phyloP scores from a whole-genome alignment of 2,113 vertebrate species.

The Galeopterus variegatus region DNA sequence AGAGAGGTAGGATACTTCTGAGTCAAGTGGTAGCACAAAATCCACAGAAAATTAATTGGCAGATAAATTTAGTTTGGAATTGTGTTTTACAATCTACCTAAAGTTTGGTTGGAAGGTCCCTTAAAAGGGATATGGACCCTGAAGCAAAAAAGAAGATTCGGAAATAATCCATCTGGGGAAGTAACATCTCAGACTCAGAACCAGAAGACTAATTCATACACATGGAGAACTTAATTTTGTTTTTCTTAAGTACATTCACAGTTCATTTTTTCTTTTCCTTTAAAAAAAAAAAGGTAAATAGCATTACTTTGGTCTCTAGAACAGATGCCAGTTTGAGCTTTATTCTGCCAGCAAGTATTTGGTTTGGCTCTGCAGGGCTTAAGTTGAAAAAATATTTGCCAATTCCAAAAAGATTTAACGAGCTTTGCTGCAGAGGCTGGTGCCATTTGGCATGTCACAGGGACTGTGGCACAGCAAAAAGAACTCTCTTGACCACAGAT shows the following conservation, averaged over 20 bases:
- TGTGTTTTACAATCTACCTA: background rate
- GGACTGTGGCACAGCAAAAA: conserved; percentile 85
- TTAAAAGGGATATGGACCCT: background rate
- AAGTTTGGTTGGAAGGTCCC: conserved; percentile 39
- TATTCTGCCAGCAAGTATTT: conserved; percentile 90
- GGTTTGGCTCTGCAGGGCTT: conserved; percentile 87
- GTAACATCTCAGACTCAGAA: conserved; percentile 59
- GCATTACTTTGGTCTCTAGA: conserved; percentile 88
- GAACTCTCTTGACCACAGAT: conserved; percentile 88
- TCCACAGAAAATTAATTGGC: conserved; percentile 50
- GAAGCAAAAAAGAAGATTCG: conserved; percentile 74
- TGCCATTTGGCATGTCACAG: conserved; percentile 90
- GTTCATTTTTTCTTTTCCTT: conserved; percentile 82
- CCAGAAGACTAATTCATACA: conserved; percentile 75
- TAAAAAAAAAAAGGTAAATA: conserved; percentile 77
- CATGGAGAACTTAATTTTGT: conserved; percentile 84
- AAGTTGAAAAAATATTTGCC: conserved; percentile 88
- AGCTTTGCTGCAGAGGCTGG: conserved; percentile 86
- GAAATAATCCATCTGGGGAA: conserved; percentile 60
- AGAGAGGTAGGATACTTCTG: background rate
- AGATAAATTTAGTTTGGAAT: conserved; percentile 26
- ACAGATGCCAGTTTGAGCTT: conserved; percentile 89
- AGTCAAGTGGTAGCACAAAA: conserved; percentile 33
- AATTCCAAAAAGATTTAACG: conserved; percentile 90
- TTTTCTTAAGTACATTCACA: conserved; percentile 83